Evolutionary conservation across 2,797 vertebrate genomes (phyloP), one percentile per base, ranked within the genome.

Genomic region (Gymnothorax javanicus): DNA sequence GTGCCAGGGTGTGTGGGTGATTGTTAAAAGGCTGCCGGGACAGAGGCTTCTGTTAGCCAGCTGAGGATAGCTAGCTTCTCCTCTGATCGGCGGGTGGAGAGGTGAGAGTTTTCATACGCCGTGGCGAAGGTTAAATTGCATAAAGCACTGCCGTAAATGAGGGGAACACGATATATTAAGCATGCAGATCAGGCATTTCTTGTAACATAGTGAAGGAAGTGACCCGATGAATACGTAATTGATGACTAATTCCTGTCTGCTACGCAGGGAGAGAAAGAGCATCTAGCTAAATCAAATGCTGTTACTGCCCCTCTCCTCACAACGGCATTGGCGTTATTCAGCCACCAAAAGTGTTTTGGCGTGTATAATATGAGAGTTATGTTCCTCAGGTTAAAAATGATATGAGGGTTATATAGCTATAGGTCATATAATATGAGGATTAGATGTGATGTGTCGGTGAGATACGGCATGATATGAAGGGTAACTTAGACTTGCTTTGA

Each of bases 11-110:
- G 43, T 17, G 20, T 50, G 27, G 25, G 73, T 52, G 67, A 85
- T 85, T 84, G 83, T 84, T 84, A 64, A 84, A 64, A 33, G 59
- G 12, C 83, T 84, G 33, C 33, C 8, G 33, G 83, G 83, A 62
- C 15, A 84, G 50, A 84, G 27, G 20, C 33, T 20, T 1, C 79
- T 12, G 79, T 0, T 52, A 82, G 79, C 20, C 79, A 27, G 79
- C 6, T 3, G 52, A 82, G 79, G 79, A 20, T 50, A 77, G 20
- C 73, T 12, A 11, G 4, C 13, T 43, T 50, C 15, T 23, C 43
- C 15, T 7, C 52, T 27, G 79, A n/a, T 25, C 20, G 79, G 50
- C n/a, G 83, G 60, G 4, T 8, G 17, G 15, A 59, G 54, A 43
- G 25, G 83, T n/a, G 83, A 52, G 83, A 27, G 60, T 64, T 50